Conservation (phyloP, 92 coral and sea anemone species). For the Phenganax stokvisi region DNA sequence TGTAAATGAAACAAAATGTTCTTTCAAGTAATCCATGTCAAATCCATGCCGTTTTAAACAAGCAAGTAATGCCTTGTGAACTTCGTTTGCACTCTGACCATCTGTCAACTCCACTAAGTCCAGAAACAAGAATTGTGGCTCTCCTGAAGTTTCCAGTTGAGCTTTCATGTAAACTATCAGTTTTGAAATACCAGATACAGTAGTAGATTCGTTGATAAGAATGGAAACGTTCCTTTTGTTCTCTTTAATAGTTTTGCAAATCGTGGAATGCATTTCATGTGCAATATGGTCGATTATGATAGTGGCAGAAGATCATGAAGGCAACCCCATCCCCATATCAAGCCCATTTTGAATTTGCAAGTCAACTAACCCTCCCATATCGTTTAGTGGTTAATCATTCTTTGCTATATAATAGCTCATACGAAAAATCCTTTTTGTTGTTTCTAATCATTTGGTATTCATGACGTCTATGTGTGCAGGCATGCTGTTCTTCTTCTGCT, state of each 20-base stretch:
- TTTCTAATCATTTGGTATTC: not conserved
- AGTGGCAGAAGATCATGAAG: not conserved
- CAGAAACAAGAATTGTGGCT: constrained; percentile 2
- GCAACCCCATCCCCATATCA: constrained; percentile 8
- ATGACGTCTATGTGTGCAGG: constrained; percentile 7
- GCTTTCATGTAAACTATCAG: constrained; percentile 2
- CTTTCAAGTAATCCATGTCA: constrained; percentile 10
- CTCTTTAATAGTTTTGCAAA: constrained; percentile 5
- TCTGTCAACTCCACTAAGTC: constrained; percentile 12
- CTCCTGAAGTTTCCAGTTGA: not conserved
- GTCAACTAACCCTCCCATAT: not conserved
- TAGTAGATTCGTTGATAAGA: constrained; percentile 14
- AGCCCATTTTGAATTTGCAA: constrained; percentile 18
- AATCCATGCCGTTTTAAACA: constrained; percentile 14
- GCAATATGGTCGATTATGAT: not conserved
- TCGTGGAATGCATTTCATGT: constrained; percentile 12
- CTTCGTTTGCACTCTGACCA: constrained; percentile 2
- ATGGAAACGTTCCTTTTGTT: constrained; percentile 7
- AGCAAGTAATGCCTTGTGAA: constrained; percentile 6
- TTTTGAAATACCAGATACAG: constrained; percentile 1
- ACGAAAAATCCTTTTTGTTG: constrained; percentile 7
- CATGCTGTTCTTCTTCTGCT: not conserved
- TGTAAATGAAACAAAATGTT: constrained; percentile 10
- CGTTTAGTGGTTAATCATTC: not conserved
- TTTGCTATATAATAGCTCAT: constrained; percentile 13